Conservation (phyloP, 2,113 vertebrate species). For the Mustela nigripes region DNA sequence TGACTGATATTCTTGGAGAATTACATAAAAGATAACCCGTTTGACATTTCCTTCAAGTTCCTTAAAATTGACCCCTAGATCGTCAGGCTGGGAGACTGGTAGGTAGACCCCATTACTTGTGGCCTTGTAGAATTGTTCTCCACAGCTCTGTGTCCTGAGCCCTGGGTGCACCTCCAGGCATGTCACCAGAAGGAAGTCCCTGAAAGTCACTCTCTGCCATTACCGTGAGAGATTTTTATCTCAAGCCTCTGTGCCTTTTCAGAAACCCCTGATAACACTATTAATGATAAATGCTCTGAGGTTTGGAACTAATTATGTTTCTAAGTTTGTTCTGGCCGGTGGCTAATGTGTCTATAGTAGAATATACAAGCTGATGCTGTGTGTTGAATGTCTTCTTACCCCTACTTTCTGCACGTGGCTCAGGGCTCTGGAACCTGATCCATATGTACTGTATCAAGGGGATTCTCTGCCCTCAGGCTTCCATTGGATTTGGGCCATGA, state of each 20-base stretch:
- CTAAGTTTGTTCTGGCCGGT: conserved; percentile 28
- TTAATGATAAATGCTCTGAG: conserved; percentile 48
- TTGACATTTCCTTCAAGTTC: conserved; percentile 3
- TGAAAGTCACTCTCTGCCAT: background rate
- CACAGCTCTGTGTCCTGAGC: background rate
- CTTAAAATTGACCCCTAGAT: background rate
- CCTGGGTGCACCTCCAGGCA: background rate
- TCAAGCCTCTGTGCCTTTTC: background rate
- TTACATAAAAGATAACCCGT: background rate
- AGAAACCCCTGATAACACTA: conserved; percentile 3
- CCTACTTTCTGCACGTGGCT: background rate
- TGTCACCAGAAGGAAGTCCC: background rate
- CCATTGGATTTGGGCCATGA: background rate
- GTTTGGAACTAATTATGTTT: conserved; percentile 29
- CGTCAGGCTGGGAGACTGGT: background rate
- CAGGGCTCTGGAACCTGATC: background rate
- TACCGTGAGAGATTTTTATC: conserved; percentile 34
- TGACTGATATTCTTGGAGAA: background rate
- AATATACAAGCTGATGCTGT: background rate
- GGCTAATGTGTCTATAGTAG: background rate
- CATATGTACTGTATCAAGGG: background rate
- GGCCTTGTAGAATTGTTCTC: conserved; percentile 17
- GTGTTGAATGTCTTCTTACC: background rate
- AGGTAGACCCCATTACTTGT: background rate
- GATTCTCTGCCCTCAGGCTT: background rate